phyloP scores from a whole-genome alignment of 2,113 vertebrate genomes.

The Tragelaphus strepsiceros region DNA sequence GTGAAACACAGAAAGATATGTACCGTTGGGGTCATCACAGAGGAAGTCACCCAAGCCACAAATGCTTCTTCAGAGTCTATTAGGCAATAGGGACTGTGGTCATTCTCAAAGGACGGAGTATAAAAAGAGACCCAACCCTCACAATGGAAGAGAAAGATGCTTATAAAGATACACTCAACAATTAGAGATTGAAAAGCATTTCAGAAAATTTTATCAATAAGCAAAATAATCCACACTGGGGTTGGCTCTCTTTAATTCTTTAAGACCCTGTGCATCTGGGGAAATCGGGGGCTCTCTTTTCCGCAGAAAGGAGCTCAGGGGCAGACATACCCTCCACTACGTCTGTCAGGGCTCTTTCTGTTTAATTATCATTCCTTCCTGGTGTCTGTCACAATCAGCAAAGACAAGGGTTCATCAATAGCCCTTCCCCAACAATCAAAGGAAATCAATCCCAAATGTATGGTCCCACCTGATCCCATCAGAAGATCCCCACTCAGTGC shows the following conservation, averaged over 20 bases:
- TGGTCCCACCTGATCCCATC: background rate
- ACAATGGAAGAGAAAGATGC: background rate
- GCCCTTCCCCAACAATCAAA: conserved; percentile 9
- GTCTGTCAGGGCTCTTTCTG: background rate
- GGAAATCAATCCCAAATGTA: conserved; percentile 25
- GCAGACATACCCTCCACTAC: background rate
- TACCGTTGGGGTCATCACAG: background rate
- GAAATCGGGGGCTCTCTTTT: background rate
- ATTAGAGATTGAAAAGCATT: background rate
- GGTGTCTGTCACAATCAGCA: background rate
- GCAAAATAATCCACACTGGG: background rate
- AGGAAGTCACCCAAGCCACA: background rate
- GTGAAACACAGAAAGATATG: background rate
- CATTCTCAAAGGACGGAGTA: background rate
- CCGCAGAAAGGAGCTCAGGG: background rate
- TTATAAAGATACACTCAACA: background rate
- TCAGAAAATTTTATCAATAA: background rate
- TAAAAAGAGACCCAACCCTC: background rate
- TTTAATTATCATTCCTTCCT: background rate
- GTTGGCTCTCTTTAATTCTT: background rate
- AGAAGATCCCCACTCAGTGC: background rate
- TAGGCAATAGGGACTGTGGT: background rate
- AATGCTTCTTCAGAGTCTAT: background rate
- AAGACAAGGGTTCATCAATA: conserved; percentile 9
- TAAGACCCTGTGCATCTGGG: background rate